Conservation (phyloP, 2,888 invertebrate species). For the Apocheima hispidaria region DNA sequence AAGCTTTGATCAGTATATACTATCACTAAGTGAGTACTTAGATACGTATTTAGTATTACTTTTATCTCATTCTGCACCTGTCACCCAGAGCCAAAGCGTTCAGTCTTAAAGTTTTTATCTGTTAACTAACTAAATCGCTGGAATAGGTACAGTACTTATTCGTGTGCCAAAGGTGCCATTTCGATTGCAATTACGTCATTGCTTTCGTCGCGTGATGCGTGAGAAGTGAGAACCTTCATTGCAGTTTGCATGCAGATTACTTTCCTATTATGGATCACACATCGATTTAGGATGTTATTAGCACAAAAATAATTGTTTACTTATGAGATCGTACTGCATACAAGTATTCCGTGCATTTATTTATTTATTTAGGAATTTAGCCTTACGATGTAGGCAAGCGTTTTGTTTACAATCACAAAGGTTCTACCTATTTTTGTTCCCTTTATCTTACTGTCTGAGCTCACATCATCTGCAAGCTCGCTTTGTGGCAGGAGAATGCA, state of each 20-base stretch:
- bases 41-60: neutral
- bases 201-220: conserved; percentile 82
- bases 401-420: no score
- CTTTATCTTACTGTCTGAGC: conserved; percentile 1
- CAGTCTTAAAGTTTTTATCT: neutral
- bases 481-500: conserved; percentile 46
- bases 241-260: conserved; percentile 66
- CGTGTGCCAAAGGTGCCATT: conserved; percentile 26
- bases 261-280: conserved; percentile 66
- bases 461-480: conserved; percentile 17
- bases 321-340: no score
- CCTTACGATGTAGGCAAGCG: no score
- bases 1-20: neutral
- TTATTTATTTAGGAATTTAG: no score
- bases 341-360: no score
- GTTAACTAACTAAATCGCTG: neutral
- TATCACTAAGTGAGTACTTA: no score
- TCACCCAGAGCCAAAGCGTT: neutral
- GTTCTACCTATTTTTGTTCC: neutral
- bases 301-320: no score
- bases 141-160: neutral
- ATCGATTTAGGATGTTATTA: no score
- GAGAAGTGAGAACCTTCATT: conserved; percentile 75
- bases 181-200: conserved; percentile 67
- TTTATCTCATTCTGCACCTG: neutral